Percentiles rank a stretch among this genome's conserved stretches.
phyloP scores from a whole-genome alignment of 2,797 vertebrate genomes.

The Enteromius radiatus region DNA sequence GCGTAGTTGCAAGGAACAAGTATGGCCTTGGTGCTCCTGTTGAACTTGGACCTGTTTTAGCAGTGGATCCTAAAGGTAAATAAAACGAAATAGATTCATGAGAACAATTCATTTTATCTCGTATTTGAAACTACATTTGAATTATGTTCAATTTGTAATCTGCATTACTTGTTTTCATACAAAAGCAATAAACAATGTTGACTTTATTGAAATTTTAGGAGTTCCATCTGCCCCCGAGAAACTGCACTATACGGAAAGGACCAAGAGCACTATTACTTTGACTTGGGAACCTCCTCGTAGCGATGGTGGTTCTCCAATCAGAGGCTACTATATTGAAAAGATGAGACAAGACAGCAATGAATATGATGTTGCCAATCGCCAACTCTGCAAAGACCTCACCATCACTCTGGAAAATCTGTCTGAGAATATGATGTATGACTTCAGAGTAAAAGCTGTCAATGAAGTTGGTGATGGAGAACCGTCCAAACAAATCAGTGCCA shows the following conservation, averaged over 20 bases:
- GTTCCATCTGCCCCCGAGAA: constrained; percentile 93
- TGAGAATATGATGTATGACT: constrained; percentile 92
- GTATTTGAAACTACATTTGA: not conserved
- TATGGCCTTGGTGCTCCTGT: constrained; percentile 90
- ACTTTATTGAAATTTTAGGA: constrained; percentile 71
- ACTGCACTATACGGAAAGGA: constrained; percentile 89
- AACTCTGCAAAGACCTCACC: constrained; percentile 83
- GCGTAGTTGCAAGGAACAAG: constrained; percentile 95
- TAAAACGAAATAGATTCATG: not conserved
- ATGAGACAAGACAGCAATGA: constrained; percentile 88
- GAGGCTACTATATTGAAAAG: constrained; percentile 95
- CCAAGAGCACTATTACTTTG: constrained; percentile 85
- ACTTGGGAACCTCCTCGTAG: constrained; percentile 90
- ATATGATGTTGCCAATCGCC: constrained; percentile 89
- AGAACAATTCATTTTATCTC: not conserved
- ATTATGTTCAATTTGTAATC: not conserved
- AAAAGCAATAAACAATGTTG: constrained; percentile 15
- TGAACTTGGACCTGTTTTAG: constrained; percentile 92
- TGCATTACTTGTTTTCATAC: not conserved
- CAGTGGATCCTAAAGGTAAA: constrained; percentile 92
- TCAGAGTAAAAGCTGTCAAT: constrained; percentile 93
- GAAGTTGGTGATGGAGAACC: constrained; percentile 90
- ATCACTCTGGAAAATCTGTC: constrained; percentile 88
- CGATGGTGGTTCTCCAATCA: constrained; percentile 89
- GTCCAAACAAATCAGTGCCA: constrained; percentile 85